Evolutionary conservation across 2,797 vertebrate genomes (phyloP).

Genomic region (Sparidentex hasta): DNA sequence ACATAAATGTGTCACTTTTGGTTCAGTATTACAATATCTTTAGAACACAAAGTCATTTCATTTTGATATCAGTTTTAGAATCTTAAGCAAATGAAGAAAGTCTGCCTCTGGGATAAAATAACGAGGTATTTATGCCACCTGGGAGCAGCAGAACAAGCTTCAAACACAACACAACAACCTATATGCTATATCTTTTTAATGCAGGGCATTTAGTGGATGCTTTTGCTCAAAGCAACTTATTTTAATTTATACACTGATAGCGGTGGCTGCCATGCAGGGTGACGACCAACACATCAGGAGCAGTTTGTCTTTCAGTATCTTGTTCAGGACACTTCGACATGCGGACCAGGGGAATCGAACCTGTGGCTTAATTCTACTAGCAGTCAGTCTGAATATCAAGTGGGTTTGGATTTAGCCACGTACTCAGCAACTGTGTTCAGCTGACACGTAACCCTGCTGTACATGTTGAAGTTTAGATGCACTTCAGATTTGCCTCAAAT

Average conservation of each 20-base stretch:
- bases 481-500: neutral
- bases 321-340: too few species aligned
- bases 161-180: neutral
- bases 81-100: neutral
- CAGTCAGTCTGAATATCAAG: too few species aligned
- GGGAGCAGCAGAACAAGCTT: neutral
- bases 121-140: slow-evolving; percentile 6
- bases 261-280: too few species aligned
- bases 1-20: neutral
- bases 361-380: too few species aligned
- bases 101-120: neutral
- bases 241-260: too few species aligned
- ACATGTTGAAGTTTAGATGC: neutral
- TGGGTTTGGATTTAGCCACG: too few species aligned
- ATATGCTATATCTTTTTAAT: neutral
- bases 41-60: neutral
- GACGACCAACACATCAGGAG: too few species aligned
- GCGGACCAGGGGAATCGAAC: too few species aligned
- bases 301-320: too few species aligned
- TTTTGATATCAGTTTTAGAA: neutral
- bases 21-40: neutral
- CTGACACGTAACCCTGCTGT: neutral
- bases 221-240: too few species aligned
- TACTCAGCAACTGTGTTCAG: too few species aligned
- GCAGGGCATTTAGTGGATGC: too few species aligned